Base-by-base conservation (phyloP, 2,113 vertebrate genomes). In the Platichthys stellatus region DNA sequence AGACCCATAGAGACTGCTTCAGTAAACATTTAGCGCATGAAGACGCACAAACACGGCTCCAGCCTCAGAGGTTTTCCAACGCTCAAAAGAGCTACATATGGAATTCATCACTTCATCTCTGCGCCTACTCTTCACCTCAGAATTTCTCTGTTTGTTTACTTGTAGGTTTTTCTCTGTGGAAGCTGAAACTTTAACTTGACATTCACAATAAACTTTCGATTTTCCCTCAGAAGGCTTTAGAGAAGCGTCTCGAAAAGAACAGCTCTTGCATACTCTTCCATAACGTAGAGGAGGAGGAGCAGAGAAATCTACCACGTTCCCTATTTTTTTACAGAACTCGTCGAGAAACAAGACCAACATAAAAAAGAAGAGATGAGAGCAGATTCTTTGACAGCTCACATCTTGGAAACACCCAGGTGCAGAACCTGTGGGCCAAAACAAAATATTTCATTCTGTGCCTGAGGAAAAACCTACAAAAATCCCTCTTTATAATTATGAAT, bases 1-100 rank as follows among this genome's bases (percentile, higher is more conserved):
- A 77, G 56, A 68, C 67, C 18, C 13, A 47, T 47, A 17, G 5
- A 70, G 61, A 40, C 77, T 31, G 70, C 64, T 56, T 60, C 57
- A 51, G 83, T 84, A 86, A 80, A 77, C 75, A 76, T 81, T 38
- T 26, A 81, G 43, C 49, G 13, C 61, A 83, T 14, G 6, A 45
- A 49, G 64, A 74, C 63, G 69, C 58, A 24, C 17, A 18, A 18
- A 51, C 47, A 51, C 9, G 8, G 63, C 57, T 73, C 69, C 74
- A 73, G 60, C 28, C 61, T 63, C 54, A 57, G 59, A 18, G 61
- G n/a, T 38, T 51, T 72, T 61, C 67, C 69, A 68, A 43, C 21
- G 70, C 60, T 57, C 80, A 51, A 57, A 28, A 54, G 66, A 80
- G 72, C 47, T 80, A 70, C 59, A 66, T 72, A 47, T 72, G 70